Percentiles rank a stretch among this genome's conserved stretches.
These are phyloP conservation scores for Phrixothrix hirtus DNA, from an alignment of 2,888 invertebrate species.

Conservation along the genomic window DNA sequence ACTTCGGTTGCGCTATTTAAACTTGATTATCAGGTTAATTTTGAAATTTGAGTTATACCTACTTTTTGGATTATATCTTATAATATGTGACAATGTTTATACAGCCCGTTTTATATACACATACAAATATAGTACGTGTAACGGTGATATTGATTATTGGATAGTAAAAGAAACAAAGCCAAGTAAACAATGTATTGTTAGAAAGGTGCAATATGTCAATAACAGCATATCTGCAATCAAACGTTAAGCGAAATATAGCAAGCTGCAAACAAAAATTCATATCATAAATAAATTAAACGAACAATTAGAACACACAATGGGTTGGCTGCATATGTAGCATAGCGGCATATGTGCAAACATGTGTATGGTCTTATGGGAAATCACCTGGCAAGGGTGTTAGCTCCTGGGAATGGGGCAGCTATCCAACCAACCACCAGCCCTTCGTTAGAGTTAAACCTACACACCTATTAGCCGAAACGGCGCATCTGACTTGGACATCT, in stretches of 20 bases:
- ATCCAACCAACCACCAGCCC: constrained; percentile 24
- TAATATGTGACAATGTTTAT: too few relatives aligned
- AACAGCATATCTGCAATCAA: constrained; percentile 16
- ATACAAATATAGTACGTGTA: too few relatives aligned
- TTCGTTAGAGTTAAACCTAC: constrained; percentile 36
- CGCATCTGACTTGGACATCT: constrained; percentile 40
- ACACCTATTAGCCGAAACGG: constrained; percentile 39
- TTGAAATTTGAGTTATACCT: too few relatives aligned
- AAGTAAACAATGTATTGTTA: constrained; percentile 7
- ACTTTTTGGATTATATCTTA: too few relatives aligned
- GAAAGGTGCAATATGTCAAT: constrained; percentile 25
- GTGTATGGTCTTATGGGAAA: constrained; percentile 58
- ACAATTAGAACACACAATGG: constrained; percentile 54
- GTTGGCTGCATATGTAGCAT: constrained; percentile 46
- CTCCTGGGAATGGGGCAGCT: constrained; percentile 49
- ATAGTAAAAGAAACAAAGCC: too few relatives aligned
- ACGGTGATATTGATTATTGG: too few relatives aligned
- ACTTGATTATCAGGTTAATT: too few relatives aligned
- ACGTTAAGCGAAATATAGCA: constrained; percentile 29
- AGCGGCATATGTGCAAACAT: constrained; percentile 57
- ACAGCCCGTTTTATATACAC: too few relatives aligned
- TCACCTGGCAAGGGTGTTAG: constrained; percentile 55
- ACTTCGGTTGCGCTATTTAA: too few relatives aligned
- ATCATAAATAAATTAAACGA: constrained; percentile 56
- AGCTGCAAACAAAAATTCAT: constrained; percentile 50